phyloP scores from a whole-genome alignment of 2,888 invertebrate species.

The Byasa hedistus region DNA sequence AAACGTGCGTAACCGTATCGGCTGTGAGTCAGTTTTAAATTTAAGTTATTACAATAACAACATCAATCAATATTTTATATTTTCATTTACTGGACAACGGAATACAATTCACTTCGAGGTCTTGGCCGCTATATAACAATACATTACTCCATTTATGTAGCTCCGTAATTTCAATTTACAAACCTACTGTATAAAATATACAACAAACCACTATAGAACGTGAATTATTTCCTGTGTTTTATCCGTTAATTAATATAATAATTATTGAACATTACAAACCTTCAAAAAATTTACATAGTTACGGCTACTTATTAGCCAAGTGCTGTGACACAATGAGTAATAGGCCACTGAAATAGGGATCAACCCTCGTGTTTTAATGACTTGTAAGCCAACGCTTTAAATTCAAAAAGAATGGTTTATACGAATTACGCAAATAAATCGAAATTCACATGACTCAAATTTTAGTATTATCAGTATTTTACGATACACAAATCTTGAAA shows the following conservation, averaged over 20 bases:
- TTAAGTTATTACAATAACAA: constrained; percentile 13
- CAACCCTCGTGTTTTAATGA: neutral
- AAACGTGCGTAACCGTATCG: constrained; percentile 4
- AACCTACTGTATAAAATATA: constrained; percentile 1
- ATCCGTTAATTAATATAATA: too few species aligned
- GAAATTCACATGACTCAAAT: neutral
- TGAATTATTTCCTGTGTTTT: constrained; percentile 52
- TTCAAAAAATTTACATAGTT: neutral
- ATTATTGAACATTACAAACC: too few species aligned
- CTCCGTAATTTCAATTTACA: constrained; percentile 25
- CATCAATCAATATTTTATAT: constrained; percentile 11
- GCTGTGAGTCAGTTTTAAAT: constrained; percentile 13
- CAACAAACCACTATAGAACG: constrained; percentile 34
- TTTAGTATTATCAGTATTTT: neutral
- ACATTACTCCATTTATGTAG: constrained; percentile 21
- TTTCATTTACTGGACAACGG: constrained; percentile 22
- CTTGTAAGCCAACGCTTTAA: neutral
- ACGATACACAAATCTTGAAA: neutral
- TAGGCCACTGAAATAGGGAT: neutral
- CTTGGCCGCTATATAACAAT: constrained; percentile 39
- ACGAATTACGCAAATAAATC: neutral
- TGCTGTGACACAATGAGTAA: neutral
- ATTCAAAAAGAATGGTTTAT: neutral
- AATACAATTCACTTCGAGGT: constrained; percentile 34
- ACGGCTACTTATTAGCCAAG: neutral